phyloP scores from a whole-genome alignment of 1,140 invertebrate genomes.

The Chironomus striatipennis region DNA sequence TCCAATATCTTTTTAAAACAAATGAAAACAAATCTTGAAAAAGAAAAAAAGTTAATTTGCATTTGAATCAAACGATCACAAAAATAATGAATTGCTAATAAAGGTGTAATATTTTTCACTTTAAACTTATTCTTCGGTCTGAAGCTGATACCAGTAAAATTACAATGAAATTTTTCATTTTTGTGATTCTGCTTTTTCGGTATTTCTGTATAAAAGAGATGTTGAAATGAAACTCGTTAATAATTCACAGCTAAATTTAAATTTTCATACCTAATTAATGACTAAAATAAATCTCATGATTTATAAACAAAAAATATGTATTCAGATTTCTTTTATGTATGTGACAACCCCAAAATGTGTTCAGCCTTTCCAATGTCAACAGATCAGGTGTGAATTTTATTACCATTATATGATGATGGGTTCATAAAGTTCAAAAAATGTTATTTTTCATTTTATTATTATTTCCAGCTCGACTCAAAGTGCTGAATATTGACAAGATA shows the following conservation, averaged over 20 bases:
- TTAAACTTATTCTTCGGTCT: background rate
- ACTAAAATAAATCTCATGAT: background rate
- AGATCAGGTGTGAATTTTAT: slow-evolving; percentile 1
- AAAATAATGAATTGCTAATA: slow-evolving; percentile 14
- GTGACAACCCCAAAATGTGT: background rate
- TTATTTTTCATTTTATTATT: background rate
- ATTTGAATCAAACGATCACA: slow-evolving; percentile 7
- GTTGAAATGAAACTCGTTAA: background rate
- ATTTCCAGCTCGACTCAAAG: too few relatives aligned
- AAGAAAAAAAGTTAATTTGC: slow-evolving; percentile 13
- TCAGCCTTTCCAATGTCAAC: background rate
- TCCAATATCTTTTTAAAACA: too few relatives aligned
- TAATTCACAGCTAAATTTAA: background rate
- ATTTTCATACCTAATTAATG: background rate
- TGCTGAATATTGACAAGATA: too few relatives aligned
- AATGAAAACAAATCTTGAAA: background rate
- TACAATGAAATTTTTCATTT: too few relatives aligned
- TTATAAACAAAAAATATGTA: background rate
- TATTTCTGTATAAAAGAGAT: background rate
- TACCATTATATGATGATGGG: background rate
- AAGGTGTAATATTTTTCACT: slow-evolving; percentile 2
- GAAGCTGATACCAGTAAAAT: too few relatives aligned
- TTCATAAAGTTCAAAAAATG: background rate
- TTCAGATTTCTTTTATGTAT: background rate
- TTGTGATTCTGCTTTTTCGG: too few relatives aligned